A percentile compares a stretch with the other conserved stretches of the same genome.
phyloP scores from a whole-genome alignment of 2,113 vertebrate species.

The Aythya baeri region DNA sequence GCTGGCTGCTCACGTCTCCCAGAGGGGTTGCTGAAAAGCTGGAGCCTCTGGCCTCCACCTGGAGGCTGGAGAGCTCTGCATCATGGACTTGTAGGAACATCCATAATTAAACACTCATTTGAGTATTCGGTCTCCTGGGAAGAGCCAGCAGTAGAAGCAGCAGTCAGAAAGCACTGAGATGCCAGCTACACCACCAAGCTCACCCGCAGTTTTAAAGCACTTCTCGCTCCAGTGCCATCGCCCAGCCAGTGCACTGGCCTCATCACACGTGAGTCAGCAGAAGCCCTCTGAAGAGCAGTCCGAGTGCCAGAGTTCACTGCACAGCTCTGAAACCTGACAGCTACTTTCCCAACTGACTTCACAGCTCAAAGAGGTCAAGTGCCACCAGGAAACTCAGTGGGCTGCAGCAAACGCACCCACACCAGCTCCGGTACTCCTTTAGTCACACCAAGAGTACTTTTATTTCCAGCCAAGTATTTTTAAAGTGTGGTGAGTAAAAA shows the following conservation, averaged over 20 bases:
- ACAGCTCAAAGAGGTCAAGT: not conserved
- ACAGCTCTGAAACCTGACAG: not conserved
- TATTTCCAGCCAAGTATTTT: not conserved
- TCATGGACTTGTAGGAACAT: accelerated
- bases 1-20: not conserved
- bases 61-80: not conserved
- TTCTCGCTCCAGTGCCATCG: accelerated
- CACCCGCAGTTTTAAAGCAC: no score
- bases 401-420: accelerated
- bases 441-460: accelerated
- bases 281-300: no score
- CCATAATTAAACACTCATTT: not conserved
- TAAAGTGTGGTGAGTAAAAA: not conserved
- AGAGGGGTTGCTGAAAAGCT: not conserved
- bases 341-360: not conserved
- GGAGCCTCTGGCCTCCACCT: no score
- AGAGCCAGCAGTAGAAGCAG: not conserved
- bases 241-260: not conserved
- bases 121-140: not conserved
- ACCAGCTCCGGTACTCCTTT: not conserved
- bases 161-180: not conserved
- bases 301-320: accelerated
- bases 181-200: not conserved
- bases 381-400: not conserved
- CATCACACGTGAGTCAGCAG: not conserved